Base-by-base conservation (phyloP, 2,113 vertebrate genomes). In the Strix aluco region DNA sequence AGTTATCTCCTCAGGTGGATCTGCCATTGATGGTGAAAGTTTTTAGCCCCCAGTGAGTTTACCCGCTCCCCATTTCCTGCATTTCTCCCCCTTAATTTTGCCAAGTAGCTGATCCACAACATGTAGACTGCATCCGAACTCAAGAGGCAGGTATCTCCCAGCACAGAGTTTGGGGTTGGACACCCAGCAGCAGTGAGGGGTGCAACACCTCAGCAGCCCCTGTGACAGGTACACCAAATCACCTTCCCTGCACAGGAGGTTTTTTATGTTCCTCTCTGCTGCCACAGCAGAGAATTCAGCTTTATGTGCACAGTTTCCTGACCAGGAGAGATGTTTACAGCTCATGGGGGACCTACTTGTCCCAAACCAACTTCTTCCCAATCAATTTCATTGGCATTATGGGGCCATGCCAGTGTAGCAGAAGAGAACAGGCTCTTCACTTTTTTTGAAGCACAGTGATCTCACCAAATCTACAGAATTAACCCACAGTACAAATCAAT, bases 331-430 rank as follows among this genome's bases (percentile, higher is more conserved):
- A 40, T 40, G 42, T 22, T 83, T 80, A 59, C 21, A 62, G 90
- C 77, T 66, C 85, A n/a, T 19, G 42, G n/a, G 87, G 57, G 86
- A 89, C 55, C 79, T 47, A 29, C 91, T 92, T 85, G 62, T 46
- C 55, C 85, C 66, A 74, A 82, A 66, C 32, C 58, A 88, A 63
- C 34, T 80, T 88, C 78, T 92, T 92, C 67, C 62, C 62, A 81
- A 92, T 95, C 91, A 79, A 81, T 92, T 91, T 62, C 44, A 86
- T 66, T 78, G 63, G n/a, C 79, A 42, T 70, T 88, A 72, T 46
- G 74, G 74, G 81, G 73, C 81, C 4, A 2, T 79, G 81, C 15
- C 69, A 74, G 16, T 10, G 52, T 25, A 91, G 77, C 72, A 61
- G 66, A 92, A 89, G 14, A 58, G 52, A 94, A 81, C 25, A n/a